phyloP scores from a whole-genome alignment of 2,888 invertebrate genomes.

The Suillia variegata region DNA sequence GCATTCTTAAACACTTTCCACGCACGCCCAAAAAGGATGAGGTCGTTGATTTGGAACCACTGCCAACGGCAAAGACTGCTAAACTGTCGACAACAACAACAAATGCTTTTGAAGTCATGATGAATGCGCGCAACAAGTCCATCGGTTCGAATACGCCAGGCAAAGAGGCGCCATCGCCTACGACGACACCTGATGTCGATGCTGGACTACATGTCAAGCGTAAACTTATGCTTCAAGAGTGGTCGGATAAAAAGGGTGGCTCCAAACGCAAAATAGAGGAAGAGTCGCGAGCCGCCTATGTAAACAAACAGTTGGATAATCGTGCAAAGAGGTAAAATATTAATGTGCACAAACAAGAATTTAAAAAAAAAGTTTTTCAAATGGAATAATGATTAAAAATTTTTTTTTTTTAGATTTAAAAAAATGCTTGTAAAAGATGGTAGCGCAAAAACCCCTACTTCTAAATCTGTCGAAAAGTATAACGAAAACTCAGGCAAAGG shows the following conservation, averaged over 20 bases:
- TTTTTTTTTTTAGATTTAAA: constrained; percentile 45
- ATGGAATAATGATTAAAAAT: neutral
- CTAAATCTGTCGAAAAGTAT: constrained; percentile 7
- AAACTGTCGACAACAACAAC: constrained; percentile 33
- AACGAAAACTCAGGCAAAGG: constrained; percentile 8
- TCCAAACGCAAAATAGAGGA: constrained; percentile 68
- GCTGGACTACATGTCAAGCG: constrained; percentile 60
- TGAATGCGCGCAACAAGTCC: constrained; percentile 70
- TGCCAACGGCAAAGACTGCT: neutral
- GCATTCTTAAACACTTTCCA: constrained; percentile 41
- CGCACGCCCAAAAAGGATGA: constrained; percentile 38
- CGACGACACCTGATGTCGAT: constrained; percentile 15
- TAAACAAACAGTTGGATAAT: constrained; percentile 67
- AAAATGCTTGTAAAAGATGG: constrained; percentile 48
- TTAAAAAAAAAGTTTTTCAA: neutral
- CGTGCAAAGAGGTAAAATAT: constrained; percentile 65
- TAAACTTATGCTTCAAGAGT: constrained; percentile 65
- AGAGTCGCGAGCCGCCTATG: constrained; percentile 65
- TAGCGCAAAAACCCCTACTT: constrained; percentile 13
- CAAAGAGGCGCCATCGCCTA: constrained; percentile 47
- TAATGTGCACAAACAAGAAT: too few species aligned
- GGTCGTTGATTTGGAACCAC: too few species aligned
- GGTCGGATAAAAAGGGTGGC: constrained; percentile 71
- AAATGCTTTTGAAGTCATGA: constrained; percentile 71
- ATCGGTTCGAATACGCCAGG: constrained; percentile 71